Evolutionary conservation across 1,140 invertebrate genomes (phyloP).

Genomic region (Microplitis mediator): DNA sequence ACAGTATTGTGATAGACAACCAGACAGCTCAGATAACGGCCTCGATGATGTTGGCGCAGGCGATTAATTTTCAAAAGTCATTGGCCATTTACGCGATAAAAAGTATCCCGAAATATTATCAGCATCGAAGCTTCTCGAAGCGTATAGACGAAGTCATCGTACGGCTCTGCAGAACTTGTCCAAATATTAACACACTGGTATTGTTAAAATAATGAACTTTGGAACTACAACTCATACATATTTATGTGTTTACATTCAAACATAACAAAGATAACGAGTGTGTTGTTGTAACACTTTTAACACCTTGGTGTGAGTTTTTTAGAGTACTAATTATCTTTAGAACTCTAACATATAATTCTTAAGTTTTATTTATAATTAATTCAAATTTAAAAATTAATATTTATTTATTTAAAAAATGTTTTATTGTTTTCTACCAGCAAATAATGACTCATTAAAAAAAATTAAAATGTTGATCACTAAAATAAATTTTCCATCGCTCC

Average conservation of each 20-base stretch:
- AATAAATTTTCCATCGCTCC: too few relatives aligned
- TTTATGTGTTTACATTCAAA: neutral
- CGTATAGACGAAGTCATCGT: slow-evolving; percentile 66
- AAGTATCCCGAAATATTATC: slow-evolving; percentile 63
- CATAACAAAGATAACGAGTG: too few relatives aligned
- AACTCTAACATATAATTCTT: neutral
- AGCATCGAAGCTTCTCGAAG: slow-evolving; percentile 64
- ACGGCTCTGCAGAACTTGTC: slow-evolving; percentile 65
- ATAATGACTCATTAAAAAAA: too few relatives aligned
- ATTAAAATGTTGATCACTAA: too few relatives aligned
- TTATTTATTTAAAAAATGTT: too few relatives aligned
- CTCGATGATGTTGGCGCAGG: slow-evolving; percentile 44
- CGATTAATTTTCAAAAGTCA: slow-evolving; percentile 46
- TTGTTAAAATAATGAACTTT: neutral
- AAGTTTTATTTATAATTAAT: neutral
- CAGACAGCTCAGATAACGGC: slow-evolving; percentile 66
- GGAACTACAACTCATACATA: neutral
- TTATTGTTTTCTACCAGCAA: too few relatives aligned
- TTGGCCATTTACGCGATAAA: slow-evolving; percentile 65
- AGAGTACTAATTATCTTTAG: neutral
- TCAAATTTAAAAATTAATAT: too few relatives aligned
- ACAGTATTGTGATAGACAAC: slow-evolving; percentile 72
- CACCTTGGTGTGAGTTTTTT: neutral
- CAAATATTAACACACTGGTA: slow-evolving; percentile 68
- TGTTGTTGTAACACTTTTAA: too few relatives aligned